phyloP scores from a whole-genome alignment of 2,797 vertebrate species.

The Catamblyrhynchus diadema region DNA sequence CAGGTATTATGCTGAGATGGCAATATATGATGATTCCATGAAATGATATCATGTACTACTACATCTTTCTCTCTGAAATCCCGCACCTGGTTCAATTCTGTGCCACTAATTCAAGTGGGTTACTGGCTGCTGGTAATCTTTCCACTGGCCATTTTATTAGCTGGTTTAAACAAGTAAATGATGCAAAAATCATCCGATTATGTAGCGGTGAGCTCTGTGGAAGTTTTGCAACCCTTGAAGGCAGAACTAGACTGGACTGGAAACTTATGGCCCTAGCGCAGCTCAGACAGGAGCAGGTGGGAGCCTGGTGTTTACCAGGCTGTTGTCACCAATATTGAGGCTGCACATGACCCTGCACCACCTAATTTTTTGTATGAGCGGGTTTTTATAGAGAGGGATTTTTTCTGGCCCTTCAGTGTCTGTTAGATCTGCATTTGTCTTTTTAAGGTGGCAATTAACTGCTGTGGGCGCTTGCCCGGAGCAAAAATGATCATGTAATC shows the following conservation, averaged over 20 bases:
- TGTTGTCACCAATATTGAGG: fast-evolving
- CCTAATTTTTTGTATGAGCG: neutral
- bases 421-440: neutral
- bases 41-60: fast-evolving
- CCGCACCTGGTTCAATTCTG: neutral
- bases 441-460: neutral
- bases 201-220: neutral
- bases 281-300: neutral
- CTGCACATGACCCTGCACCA: neutral
- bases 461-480: neutral
- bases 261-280: neutral
- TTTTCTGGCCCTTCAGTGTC: neutral
- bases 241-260: neutral
- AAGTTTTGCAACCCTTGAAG: neutral
- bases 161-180: neutral
- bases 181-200: neutral
- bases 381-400: neutral
- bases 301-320: neutral
- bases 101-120: neutral
- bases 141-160: neutral
- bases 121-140: neutral
- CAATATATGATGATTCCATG: neutral
- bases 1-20: neutral
- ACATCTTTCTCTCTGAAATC: neutral
- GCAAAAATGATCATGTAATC: neutral